Evolutionary conservation across 2,113 vertebrate species (phyloP).

Genomic region (Mirounga angustirostris): DNA sequence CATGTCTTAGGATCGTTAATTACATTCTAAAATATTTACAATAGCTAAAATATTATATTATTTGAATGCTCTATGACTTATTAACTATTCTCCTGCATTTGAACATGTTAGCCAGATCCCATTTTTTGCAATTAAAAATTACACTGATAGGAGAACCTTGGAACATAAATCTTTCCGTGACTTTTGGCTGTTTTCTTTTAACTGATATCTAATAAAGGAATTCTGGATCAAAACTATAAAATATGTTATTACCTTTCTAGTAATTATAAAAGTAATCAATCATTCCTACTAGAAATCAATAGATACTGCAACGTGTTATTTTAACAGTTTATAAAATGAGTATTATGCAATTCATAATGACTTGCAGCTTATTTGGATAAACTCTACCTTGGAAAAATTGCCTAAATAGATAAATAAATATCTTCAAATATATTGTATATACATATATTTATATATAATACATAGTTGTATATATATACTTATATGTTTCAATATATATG

Average conservation of each 20-base stretch:
- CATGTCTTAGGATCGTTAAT: neutral
- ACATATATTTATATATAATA: neutral
- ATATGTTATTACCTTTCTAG: neutral
- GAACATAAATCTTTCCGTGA: slow-evolving; percentile 6
- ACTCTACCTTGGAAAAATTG: neutral
- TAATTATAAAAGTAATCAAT: neutral
- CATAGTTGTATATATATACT: neutral
- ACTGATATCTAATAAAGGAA: neutral
- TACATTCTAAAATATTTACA: neutral
- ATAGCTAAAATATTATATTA: neutral
- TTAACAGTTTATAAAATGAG: neutral
- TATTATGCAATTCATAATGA: neutral
- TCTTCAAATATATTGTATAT: neutral
- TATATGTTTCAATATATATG: neutral
- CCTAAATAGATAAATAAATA: neutral
- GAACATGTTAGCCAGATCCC: neutral
- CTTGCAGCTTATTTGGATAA: neutral
- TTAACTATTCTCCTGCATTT: neutral
- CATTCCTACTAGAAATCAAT: neutral
- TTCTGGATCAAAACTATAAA: neutral
- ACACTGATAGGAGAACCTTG: neutral
- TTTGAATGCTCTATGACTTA: neutral
- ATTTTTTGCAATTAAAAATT: neutral
- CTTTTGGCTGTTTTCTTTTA: neutral
- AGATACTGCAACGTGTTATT: neutral